A percentile compares a stretch with the other conserved stretches of the same genome.
Evolutionary conservation across 2,113 vertebrate species (phyloP).

Genomic region (Trinectes maculatus): DNA sequence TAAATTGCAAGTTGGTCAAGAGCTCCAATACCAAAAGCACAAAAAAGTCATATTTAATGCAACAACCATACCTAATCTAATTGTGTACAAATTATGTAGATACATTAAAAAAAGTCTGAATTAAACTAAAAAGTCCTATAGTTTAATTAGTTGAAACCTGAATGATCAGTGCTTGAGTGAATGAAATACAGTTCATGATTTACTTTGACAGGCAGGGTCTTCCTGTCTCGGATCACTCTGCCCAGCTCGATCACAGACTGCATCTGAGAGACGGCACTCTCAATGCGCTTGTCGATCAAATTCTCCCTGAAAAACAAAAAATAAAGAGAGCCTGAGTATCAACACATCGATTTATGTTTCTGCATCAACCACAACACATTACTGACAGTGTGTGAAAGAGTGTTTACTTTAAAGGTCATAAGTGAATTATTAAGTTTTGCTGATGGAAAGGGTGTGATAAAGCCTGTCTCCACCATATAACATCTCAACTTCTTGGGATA

Average conservation of each 20-base stretch:
- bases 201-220: constrained; percentile 96
- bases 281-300: constrained; percentile 93
- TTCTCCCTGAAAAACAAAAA: constrained; percentile 81
- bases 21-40: too few relatives aligned
- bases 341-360: not conserved
- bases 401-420: not conserved
- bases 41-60: not conserved
- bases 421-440: constrained; percentile 1
- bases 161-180: not conserved
- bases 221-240: constrained; percentile 95
- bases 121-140: not conserved
- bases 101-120: too few relatives aligned
- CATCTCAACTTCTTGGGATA: not conserved
- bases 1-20: constrained; percentile 22
- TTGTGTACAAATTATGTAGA: too few relatives aligned
- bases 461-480: not conserved
- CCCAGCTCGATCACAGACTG: constrained; percentile 98
- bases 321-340: not conserved
- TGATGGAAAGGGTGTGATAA: not conserved
- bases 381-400: not conserved
- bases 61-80: not conserved
- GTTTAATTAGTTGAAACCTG: not conserved
- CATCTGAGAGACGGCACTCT: constrained; percentile 92
- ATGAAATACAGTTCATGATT: constrained; percentile 27
- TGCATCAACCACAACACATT: not conserved